Evolutionary conservation across 2,797 vertebrate genomes (phyloP), one percentile per base, ranked within the genome.

Genomic region (Spinibarbus caldwelli): DNA sequence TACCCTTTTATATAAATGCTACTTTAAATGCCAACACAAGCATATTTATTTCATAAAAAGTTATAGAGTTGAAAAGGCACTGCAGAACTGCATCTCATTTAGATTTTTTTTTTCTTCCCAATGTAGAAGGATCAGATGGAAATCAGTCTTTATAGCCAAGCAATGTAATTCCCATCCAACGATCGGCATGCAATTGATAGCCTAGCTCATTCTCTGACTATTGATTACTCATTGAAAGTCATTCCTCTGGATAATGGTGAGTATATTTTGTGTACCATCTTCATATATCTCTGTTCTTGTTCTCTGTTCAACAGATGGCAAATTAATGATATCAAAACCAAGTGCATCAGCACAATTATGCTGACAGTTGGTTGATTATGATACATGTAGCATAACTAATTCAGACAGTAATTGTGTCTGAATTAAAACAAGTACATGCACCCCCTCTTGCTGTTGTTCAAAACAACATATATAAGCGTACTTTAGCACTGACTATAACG

Each of bases 321-420:
- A 67, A 88, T 88, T 72, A 87, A 85, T 87, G 80, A 80, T 62
- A 87, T 90, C 80, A 82, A 86, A 89, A 82, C 68, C 73, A 80
- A 6, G 38, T 68, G 47, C 80, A 86, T 79, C 52, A 84, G 82
- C 78, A 43, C 81, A 83, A 82, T 88, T 83, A 85, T 21, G 26
- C 75, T 82, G 88, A 88, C 88, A 88, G 85, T 86, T 82, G 64
- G 73, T 45, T 81, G 86, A 90, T 90, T 87, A 87, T 89, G 88
- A 88, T 84, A 87, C 88, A 89, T 90, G 80, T 86, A 81, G 72
- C 86, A 78, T 57, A 45, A 79, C 83, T 89, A 88, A 90, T 88
- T 79, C 72, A 72, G 23, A 67, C 36, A 59, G 75, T 89, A 82
- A 89, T 83, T 88, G 81, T 43, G 47, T 79, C 76, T 82, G 76